phyloP scores from a whole-genome alignment of 2,888 invertebrate species.

The Raillietiella orientalis region DNA sequence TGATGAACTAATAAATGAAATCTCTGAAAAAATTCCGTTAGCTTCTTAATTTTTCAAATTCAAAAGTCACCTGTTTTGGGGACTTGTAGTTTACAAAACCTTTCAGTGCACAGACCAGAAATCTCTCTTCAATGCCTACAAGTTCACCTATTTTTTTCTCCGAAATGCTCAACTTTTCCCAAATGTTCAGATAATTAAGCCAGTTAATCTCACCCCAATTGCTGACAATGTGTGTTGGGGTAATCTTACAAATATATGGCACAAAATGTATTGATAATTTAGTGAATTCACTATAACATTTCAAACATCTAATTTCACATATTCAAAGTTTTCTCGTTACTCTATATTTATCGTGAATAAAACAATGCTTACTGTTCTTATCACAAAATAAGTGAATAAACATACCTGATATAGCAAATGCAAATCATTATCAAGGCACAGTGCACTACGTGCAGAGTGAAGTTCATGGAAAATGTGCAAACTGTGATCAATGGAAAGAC shows the following conservation, averaged over 20 bases:
- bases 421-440: constrained; percentile 73
- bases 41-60: not conserved
- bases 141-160: constrained; percentile 59
- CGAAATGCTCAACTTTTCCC: constrained; percentile 40
- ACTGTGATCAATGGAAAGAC: constrained; percentile 80
- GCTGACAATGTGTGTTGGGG: no score
- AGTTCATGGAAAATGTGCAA: constrained; percentile 59
- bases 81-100: constrained; percentile 24
- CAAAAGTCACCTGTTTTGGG: no score
- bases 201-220: constrained; percentile 40
- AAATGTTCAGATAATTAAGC: constrained; percentile 28
- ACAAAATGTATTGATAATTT: no score
- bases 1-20: constrained; percentile 9
- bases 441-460: constrained; percentile 53
- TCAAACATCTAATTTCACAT: no score
- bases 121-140: constrained; percentile 58
- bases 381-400: not conserved
- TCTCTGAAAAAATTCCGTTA: not conserved
- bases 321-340: no score
- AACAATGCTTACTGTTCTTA: no score
- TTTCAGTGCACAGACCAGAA: constrained; percentile 39
- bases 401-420: constrained; percentile 69
- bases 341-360: no score
- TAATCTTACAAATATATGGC: no score
- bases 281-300: not conserved